phyloP scores from a whole-genome alignment of 2,797 vertebrate species.

The Chromobotia macracanthus region DNA sequence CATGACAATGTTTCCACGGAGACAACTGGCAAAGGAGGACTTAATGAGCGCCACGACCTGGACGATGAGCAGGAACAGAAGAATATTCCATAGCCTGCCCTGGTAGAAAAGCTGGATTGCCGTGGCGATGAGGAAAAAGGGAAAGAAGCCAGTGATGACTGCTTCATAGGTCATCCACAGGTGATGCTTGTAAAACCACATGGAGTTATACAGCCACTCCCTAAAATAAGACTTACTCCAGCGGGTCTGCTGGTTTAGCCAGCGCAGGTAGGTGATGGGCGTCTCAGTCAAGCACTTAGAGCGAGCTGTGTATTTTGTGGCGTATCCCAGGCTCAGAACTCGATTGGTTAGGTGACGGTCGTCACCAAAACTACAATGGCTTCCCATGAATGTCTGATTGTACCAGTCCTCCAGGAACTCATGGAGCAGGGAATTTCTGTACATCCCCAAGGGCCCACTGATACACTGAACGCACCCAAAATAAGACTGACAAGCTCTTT shows the following conservation, averaged over 20 bases:
- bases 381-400: slow-evolving; percentile 99
- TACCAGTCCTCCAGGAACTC: slow-evolving; percentile 99
- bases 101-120: slow-evolving; percentile 98
- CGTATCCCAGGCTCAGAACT: slow-evolving; percentile 95
- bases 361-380: slow-evolving; percentile 96
- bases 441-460: slow-evolving; percentile 97
- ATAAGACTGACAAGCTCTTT: slow-evolving; percentile 97
- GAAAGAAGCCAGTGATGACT: slow-evolving; percentile 98
- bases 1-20: slow-evolving; percentile 97
- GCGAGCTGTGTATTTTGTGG: slow-evolving; percentile 97
- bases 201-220: slow-evolving; percentile 97
- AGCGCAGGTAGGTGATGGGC: slow-evolving; percentile 93
- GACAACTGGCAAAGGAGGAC: slow-evolving; percentile 94
- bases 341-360: slow-evolving; percentile 97
- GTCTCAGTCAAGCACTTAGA: slow-evolving; percentile 99
- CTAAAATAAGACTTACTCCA: slow-evolving; percentile 99
- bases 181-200: slow-evolving; percentile 99
- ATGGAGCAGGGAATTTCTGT: slow-evolving; percentile 93
- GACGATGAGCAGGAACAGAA: slow-evolving; percentile 95
- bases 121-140: slow-evolving; percentile 97
- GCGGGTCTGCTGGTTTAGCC: slow-evolving; percentile 98
- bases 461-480: slow-evolving; percentile 99
- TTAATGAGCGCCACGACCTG: slow-evolving; percentile 97
- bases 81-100: slow-evolving; percentile 97
- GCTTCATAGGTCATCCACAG: slow-evolving; percentile 99